Conservation (phyloP, 2,888 invertebrate species). For the Cheilosia scutellata region DNA sequence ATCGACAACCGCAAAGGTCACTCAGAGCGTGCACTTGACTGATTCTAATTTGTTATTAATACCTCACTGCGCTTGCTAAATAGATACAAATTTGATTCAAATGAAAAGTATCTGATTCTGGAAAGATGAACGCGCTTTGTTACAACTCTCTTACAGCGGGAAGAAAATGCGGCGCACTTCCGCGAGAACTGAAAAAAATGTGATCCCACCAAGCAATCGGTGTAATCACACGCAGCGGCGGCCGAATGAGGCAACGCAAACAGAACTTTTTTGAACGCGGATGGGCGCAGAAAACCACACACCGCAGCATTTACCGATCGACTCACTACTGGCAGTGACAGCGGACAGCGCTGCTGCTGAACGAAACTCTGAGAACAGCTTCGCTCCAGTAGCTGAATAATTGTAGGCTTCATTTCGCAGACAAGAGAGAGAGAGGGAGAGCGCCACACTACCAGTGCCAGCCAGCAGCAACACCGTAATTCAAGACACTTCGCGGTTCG, state of each 20-base stretch:
- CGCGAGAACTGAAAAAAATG: conserved; percentile 7
- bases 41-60: conserved; percentile 14
- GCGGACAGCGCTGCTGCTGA: conserved; percentile 39
- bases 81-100: conserved; percentile 3
- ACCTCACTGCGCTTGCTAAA: neutral
- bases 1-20: conserved; percentile 55
- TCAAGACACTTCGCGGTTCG: conserved; percentile 35
- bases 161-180: conserved; percentile 27
- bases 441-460: neutral
- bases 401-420: neutral
- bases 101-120: conserved; percentile 27
- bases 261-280: conserved; percentile 24
- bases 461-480: conserved; percentile 27
- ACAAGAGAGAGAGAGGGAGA: conserved; percentile 12
- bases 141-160: conserved; percentile 6
- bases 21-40: conserved; percentile 27
- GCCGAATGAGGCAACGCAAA: neutral
- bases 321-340: conserved; percentile 22
- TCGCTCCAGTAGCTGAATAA: conserved; percentile 53
- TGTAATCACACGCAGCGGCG: conserved; percentile 35
- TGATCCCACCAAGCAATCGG: conserved; percentile 11
- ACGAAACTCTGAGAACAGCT: conserved; percentile 37
- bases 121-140: conserved; percentile 7
- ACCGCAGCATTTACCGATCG: conserved; percentile 22
- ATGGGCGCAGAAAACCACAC: conserved; percentile 24